Base-by-base conservation (phyloP, 2,113 vertebrate genomes). In the Mesoclemmys tuberculata region DNA sequence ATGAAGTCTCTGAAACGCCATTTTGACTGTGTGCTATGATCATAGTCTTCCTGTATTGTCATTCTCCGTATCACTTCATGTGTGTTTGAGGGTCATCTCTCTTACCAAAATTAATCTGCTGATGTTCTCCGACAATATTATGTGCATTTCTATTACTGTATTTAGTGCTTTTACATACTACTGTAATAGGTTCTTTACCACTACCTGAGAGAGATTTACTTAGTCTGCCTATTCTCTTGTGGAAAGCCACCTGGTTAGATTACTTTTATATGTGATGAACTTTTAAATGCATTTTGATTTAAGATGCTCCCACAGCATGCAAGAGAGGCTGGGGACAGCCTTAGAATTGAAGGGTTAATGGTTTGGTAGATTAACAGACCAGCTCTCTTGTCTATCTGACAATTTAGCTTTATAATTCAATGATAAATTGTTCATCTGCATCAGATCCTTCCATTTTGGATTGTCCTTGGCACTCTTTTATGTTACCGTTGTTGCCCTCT, bases 331-430 rank as follows among this genome's bases (percentile, higher is more conserved):
- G 8, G 85, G 78, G 79, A 78, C 64, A 38, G 7, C 44, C 48
- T 2, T 68, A 83, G 27, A 52, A 56, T 55, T 85, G 68, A 38
- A 90, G 46, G 5, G 51, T 93, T 35, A 56, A 29, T 79, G 64
- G 55, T 89, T 91, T 64, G 3, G 82, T 89, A 85, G 82, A 78
- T 84, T 56, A 84, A 21, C n/a, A 41, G 82, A 61, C 48, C 51
- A 74, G 2, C 27, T 96, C 86, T 93, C 94, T 74, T 54, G 51
- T 89, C 90, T 91, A 82, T 29, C 19, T 6, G 13, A 2, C 54
- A 82, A 74, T 95, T 85, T 79, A 92, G 51, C 64, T 95, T 92
- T 82, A 82, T 75, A 94, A 82, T 80, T 97, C 21, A 77, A 88
- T 22, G 24, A 68, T 84, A 85, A 86, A 90, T 93, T 5, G 1